Evolutionary conservation across 2,888 invertebrate genomes (phyloP), one percentile per base, ranked within the genome.

Genomic region (Clepsis dumicolana): DNA sequence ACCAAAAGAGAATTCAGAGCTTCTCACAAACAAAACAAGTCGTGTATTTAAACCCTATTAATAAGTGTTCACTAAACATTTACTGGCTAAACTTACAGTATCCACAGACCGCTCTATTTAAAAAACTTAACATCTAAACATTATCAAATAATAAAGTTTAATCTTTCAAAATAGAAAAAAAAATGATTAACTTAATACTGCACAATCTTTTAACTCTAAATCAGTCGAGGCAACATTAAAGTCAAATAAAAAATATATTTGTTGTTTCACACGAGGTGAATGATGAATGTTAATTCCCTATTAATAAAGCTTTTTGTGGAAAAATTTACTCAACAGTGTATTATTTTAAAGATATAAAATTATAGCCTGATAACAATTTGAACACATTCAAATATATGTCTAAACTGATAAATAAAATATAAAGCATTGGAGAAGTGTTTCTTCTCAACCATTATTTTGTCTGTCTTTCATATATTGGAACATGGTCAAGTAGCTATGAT

Each of bases 111-210:
- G 75, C 79, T 79, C 65, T 75, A 77, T 80, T 81, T 2, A 18
- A 83, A 81, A 80, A 83, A 79, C 77, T 78, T 83, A 86, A 71
- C 69, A 72, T 76, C 79, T 85, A 85, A 86, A 87, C 87, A 86
- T 85, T 86, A 90, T 87, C 89, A 89, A 89, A 90, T 90, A 89
- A 90, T 90, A 87, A 88, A 89, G 80, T 83, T 89, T 85, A 88
- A 84, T 74, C 81, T 84, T 81, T 62, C 77, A 85, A 84, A 84
- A 89, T 90, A 90, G 86, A 90, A 91, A 91, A 91, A 84, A 85
- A 89, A 91, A 85, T 85, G 86, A 76, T 75, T 83, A 85, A 84
- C 90, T 89, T 93, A 93, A 93, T 93, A 93, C 93, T 93, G 93
- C 90, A 90, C 84, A 85, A 86, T 86, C 85, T 82, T 83, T 85